Conservation (phyloP, 2,888 invertebrate species). For the Pristionchus exspectatus region DNA sequence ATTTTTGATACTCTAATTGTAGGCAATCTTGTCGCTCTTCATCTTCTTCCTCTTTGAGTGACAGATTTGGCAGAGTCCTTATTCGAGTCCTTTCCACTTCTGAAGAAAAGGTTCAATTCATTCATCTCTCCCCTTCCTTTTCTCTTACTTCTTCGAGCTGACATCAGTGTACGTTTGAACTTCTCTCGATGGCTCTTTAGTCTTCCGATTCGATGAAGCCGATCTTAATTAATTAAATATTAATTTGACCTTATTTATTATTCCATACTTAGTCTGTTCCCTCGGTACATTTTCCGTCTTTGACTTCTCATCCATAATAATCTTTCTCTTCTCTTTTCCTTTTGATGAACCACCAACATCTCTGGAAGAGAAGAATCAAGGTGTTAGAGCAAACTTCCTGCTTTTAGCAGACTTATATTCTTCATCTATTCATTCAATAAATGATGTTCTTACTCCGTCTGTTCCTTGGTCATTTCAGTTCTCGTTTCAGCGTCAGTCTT, state of each 20-base stretch:
- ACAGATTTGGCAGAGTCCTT: not conserved
- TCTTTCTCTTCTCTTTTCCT: not conserved
- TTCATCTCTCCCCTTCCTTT: not conserved
- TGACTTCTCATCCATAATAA: not conserved
- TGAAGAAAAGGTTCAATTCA: not conserved
- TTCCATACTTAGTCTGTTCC: not conserved
- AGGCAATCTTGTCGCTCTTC: not conserved
- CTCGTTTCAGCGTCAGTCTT: not conserved
- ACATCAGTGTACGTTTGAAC: constrained; percentile 1
- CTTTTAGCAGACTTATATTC: not conserved
- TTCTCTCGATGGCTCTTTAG: not conserved
- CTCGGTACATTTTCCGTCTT: not conserved
- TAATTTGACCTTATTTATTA: not conserved
- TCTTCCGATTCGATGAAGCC: not conserved
- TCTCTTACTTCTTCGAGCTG: not conserved
- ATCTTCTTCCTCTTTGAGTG: not conserved
- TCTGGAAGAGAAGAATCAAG: not conserved
- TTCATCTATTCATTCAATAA: not conserved
- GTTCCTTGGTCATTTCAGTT: not conserved
- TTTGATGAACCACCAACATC: not conserved
- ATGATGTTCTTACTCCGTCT: not conserved
- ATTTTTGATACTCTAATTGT: constrained; percentile 11
- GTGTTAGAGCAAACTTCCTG: no score
- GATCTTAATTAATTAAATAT: not conserved
- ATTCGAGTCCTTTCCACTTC: not conserved